phyloP scores from a whole-genome alignment of 2,888 invertebrate genomes.

The Conchocele bisecta region DNA sequence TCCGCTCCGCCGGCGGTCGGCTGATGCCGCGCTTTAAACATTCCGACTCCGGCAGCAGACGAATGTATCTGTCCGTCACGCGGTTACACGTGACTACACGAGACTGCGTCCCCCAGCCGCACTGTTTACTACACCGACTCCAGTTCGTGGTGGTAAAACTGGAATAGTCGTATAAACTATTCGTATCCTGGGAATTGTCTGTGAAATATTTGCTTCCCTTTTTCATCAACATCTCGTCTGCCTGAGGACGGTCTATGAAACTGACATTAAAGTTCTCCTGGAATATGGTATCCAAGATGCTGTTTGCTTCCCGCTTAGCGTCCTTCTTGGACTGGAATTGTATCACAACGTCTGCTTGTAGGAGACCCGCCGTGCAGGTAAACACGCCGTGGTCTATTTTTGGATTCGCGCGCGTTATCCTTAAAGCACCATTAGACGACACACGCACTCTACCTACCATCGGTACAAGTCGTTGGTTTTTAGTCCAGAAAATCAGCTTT shows the following conservation, averaged over 20 bases:
- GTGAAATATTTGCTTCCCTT: constrained; percentile 44
- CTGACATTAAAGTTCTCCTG: constrained; percentile 49
- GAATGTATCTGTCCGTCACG: constrained; percentile 87
- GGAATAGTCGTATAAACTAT: constrained; percentile 44
- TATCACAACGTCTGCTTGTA: constrained; percentile 66
- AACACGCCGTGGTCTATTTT: constrained; percentile 67
- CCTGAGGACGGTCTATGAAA: constrained; percentile 61
- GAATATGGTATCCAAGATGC: constrained; percentile 59
- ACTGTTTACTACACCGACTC: constrained; percentile 93
- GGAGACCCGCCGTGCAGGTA: constrained; percentile 71
- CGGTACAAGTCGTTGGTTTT: constrained; percentile 68
- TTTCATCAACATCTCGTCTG: constrained; percentile 53
- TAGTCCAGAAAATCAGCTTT: constrained; percentile 75
- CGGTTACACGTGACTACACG: constrained; percentile 87
- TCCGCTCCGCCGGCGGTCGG: constrained; percentile 60
- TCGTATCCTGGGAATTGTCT: constrained; percentile 29
- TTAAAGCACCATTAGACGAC: constrained; percentile 67
- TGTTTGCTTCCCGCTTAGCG: constrained; percentile 58
- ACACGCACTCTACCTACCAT: constrained; percentile 68
- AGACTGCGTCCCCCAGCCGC: constrained; percentile 90
- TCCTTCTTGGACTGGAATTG: constrained; percentile 67
- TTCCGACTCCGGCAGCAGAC: constrained; percentile 81
- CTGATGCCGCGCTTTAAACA: constrained; percentile 60
- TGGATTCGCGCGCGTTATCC: constrained; percentile 69
- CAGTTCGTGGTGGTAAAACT: constrained; percentile 86